Base-by-base conservation (phyloP, 1,140 invertebrate genomes). In the Apolygus lucorum region DNA sequence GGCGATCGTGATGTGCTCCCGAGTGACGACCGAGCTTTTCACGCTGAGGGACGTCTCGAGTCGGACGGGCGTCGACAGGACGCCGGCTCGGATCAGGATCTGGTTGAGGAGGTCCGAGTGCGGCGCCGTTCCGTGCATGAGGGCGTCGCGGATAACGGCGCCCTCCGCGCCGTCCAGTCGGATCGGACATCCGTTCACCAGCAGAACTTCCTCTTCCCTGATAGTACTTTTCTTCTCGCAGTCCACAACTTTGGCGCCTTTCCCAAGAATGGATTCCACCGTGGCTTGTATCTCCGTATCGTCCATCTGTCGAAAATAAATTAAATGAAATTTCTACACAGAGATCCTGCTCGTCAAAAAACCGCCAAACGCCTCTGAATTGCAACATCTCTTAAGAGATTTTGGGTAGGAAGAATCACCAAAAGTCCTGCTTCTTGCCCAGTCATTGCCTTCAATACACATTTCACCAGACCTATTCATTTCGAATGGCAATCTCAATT, bases 261-360 rank as follows among this genome's bases (percentile, higher is more conserved):
- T 88, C 69, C 89, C 89, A 66, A 90, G 84, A 63, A 90, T 85
- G 68, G 87, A 86, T 78, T 90, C 88, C 29, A 90, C 89, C 54
- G 88, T 89, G 73, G 88, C 88, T 75, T 89, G 87, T 68, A 90
- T 88, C 77, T 90, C 87, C 71, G 81, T 79, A 78, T 90, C 87
- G 76, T 89, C 87, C 85, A 90, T 89, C 52, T 59, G 63, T 28
- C 24, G 34, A 49, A 8, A 49, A 49, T 8, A 49, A 49, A 8
- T 11, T 49, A 17, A 17, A 49, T 49, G 34, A 49, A n/a, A n/a
- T n/a, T n/a, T n/a, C n/a, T n/a, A n/a, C n/a, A n/a, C n/a, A n/a
- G n/a, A n/a, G n/a, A n/a, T n/a, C n/a, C n/a, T n/a, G n/a, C n/a
- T n/a, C n/a, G n/a, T n/a, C n/a, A 54, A 54, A 54, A 54, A 54